These are phyloP conservation scores for Zhuqinia jingwanae DNA, from an alignment of 2,888 invertebrate genomes.

Conservation along the genomic window DNA sequence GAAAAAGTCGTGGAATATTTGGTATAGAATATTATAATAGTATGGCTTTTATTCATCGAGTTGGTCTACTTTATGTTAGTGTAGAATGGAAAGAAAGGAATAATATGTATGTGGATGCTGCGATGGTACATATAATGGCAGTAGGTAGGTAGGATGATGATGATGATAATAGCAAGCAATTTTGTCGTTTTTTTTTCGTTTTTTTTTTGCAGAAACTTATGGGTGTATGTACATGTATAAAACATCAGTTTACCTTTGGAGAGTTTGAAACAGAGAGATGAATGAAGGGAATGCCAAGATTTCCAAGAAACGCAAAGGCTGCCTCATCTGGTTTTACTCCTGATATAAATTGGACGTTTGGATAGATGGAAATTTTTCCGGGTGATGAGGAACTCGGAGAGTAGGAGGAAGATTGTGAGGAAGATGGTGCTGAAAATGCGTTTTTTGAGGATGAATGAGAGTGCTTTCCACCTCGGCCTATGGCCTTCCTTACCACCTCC, in stretches of 20 bases:
- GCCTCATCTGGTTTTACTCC: constrained; percentile 76
- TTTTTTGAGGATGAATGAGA: constrained; percentile 58
- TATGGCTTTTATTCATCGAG: background rate
- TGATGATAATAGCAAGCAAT: constrained; percentile 41
- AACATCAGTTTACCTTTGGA: constrained; percentile 75
- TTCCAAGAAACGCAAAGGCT: constrained; percentile 78
- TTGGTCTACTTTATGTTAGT: background rate
- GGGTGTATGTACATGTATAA: constrained; percentile 35
- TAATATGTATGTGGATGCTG: background rate
- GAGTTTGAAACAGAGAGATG: constrained; percentile 76
- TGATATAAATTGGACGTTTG: constrained; percentile 77
- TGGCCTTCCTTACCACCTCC: constrained; percentile 77
- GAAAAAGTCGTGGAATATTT: background rate
- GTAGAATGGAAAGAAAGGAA: background rate
- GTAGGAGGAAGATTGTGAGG: constrained; percentile 12
- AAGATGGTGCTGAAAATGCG: constrained; percentile 63
- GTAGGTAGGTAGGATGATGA: background rate
- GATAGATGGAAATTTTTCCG: constrained; percentile 60
- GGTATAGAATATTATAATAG: background rate
- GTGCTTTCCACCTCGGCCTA: constrained; percentile 76
- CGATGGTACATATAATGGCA: too few relatives aligned
- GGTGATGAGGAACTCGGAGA: constrained; percentile 34
- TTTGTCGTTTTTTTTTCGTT: too few relatives aligned
- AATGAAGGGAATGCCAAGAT: constrained; percentile 78
- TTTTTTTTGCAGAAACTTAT: background rate